Conservation (phyloP, 1,140 invertebrate genomes). For the Drosophila obscura region DNA sequence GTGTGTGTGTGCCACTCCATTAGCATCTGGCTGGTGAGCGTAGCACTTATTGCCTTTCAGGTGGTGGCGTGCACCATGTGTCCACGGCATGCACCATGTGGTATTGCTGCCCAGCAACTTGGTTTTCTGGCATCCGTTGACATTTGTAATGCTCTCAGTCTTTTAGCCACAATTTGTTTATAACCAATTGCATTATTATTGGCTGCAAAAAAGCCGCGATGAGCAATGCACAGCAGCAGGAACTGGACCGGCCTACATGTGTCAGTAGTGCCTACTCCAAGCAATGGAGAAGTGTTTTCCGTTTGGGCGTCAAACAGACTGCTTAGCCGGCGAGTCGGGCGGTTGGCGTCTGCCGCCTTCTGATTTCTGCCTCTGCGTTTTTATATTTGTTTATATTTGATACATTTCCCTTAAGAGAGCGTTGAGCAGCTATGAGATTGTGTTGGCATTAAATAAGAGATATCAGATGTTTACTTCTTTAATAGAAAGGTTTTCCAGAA, state of each 20-base stretch:
- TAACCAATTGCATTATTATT: slow-evolving; percentile 10
- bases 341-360: slow-evolving; percentile 24
- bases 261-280: neutral
- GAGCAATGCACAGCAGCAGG: neutral
- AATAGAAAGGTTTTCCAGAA: too few relatives aligned
- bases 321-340: slow-evolving; percentile 10
- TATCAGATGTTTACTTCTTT: too few relatives aligned
- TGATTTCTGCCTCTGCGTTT: too few relatives aligned
- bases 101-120: slow-evolving; percentile 36
- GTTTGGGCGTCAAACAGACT: slow-evolving; percentile 62
- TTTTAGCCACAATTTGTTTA: slow-evolving; percentile 36
- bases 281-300: neutral
- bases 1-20: neutral
- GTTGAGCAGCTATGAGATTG: too few relatives aligned
- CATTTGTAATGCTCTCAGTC: neutral
- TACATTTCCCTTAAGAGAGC: too few relatives aligned
- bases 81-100: slow-evolving; percentile 20
- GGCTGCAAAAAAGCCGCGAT: neutral
- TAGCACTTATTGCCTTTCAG: neutral
- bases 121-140: slow-evolving; percentile 20
- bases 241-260: slow-evolving; percentile 3
- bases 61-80: slow-evolving; percentile 21
- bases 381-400: too few relatives aligned
- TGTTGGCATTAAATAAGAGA: too few relatives aligned
- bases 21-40: slow-evolving; percentile 2